Evolutionary conservation across 2,113 vertebrate genomes (phyloP).

Genomic region (Chrysochloris asiatica): DNA sequence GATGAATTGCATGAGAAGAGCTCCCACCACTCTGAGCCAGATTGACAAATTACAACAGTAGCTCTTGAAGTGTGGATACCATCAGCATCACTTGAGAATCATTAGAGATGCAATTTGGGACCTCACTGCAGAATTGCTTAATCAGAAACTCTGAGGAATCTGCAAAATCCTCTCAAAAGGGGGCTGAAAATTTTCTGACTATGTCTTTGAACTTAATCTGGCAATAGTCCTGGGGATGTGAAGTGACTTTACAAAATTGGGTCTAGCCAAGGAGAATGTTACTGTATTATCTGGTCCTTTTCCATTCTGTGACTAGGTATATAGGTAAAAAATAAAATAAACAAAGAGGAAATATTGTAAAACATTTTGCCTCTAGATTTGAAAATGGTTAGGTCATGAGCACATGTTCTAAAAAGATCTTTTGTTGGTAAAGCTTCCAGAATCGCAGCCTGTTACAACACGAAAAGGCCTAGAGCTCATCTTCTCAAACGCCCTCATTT

Average conservation of each 20-base stretch:
- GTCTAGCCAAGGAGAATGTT: too few species aligned
- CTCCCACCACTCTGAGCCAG: not conserved
- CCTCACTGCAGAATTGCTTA: not conserved
- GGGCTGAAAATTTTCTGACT: not conserved
- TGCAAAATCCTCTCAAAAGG: not conserved
- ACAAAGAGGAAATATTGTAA: not conserved
- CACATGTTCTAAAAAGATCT: constrained; percentile 4
- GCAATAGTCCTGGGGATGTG: constrained; percentile 23
- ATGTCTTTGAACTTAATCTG: constrained; percentile 9
- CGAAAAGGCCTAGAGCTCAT: too few species aligned
- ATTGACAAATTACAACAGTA: not conserved
- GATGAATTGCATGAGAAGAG: not conserved
- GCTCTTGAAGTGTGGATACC: not conserved
- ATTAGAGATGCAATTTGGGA: not conserved
- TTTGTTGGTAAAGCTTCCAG: not conserved
- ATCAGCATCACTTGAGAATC: too few species aligned
- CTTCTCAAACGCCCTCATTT: too few species aligned
- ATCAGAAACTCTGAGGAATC: not conserved
- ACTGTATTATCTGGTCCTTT: too few species aligned
- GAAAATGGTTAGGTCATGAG: constrained; percentile 47
- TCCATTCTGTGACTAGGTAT: not conserved
- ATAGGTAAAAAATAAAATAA: not conserved
- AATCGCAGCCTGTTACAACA: constrained; percentile 17
- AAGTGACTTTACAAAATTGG: constrained; percentile 31
- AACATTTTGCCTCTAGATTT: constrained; percentile 54